Conservation (phyloP, 2,797 vertebrate genomes). For the Xiphophorus birchmanni region DNA sequence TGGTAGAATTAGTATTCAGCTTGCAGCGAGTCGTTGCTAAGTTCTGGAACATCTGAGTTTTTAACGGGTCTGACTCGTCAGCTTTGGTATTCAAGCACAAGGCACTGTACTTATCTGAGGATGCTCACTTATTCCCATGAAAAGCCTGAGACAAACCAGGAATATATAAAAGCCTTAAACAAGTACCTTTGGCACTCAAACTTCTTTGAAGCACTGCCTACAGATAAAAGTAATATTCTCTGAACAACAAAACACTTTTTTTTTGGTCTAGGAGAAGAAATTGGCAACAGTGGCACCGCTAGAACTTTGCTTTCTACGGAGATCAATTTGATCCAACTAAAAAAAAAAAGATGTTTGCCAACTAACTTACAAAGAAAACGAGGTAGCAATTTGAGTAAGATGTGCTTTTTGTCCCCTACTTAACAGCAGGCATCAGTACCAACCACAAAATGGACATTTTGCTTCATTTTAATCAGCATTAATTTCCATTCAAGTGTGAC, state of each 20-base stretch:
- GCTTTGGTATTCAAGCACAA: neutral
- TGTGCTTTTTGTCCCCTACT: neutral
- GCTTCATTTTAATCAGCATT: conserved; percentile 2
- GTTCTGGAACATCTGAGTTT: neutral
- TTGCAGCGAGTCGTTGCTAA: neutral
- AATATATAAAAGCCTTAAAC: conserved; percentile 1
- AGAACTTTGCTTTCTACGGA: neutral
- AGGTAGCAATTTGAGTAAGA: neutral
- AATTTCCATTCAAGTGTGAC: conserved; percentile 11
- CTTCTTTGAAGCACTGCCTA: neutral
- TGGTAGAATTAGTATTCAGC: neutral
- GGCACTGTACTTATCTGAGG: neutral
- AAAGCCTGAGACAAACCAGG: conserved; percentile 3
- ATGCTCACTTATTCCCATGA: neutral
- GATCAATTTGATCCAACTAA: neutral
- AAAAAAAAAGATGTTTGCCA: neutral
- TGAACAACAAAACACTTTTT: neutral
- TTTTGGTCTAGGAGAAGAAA: neutral
- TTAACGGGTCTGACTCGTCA: neutral
- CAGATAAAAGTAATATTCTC: conserved; percentile 1
- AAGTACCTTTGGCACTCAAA: conserved; percentile 2
- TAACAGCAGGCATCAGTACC: neutral
- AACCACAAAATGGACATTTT: conserved; percentile 5
- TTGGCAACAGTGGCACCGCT: neutral
- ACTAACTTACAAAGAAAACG: neutral